A percentile compares a stretch with the other conserved stretches of the same genome.
Evolutionary conservation across 2,888 invertebrate genomes (phyloP).

Genomic region (Saturnia japonica): DNA sequence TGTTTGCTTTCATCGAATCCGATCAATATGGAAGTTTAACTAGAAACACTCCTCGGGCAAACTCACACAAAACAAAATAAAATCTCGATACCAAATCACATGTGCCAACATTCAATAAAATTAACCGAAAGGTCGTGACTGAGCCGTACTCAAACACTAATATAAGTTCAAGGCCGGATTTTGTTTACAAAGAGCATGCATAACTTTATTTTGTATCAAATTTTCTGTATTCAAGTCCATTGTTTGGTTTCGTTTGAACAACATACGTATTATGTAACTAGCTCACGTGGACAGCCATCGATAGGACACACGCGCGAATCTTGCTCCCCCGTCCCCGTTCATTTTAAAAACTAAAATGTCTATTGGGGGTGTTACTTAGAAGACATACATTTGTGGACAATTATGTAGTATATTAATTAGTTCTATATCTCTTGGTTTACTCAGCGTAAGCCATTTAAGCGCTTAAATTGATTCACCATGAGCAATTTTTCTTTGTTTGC

Average conservation of each 20-base stretch:
- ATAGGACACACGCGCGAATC: too few species aligned
- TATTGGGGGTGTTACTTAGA: too few species aligned
- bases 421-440: too few species aligned
- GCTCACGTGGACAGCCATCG: too few species aligned
- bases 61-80: conserved; percentile 13
- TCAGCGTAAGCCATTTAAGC: too few species aligned
- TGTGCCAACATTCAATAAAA: conserved; percentile 20
- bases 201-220: neutral
- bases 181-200: conserved; percentile 17
- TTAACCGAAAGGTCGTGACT: conserved; percentile 20
- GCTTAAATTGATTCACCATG: too few species aligned
- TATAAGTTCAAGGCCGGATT: conserved; percentile 42
- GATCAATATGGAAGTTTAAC: conserved; percentile 2
- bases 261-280: too few species aligned
- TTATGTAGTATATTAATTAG: too few species aligned
- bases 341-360: too few species aligned
- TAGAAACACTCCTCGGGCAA: conserved; percentile 1
- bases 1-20: conserved; percentile 4
- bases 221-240: neutral
- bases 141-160: conserved; percentile 42
- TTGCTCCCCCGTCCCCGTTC: too few species aligned
- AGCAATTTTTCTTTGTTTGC: too few species aligned
- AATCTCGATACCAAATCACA: conserved; percentile 13
- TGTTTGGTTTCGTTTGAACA: neutral
- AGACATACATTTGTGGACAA: too few species aligned